These are phyloP conservation scores for Malurus melanocephalus DNA, from an alignment of 2,113 vertebrate genomes.

Conservation along the genomic window DNA sequence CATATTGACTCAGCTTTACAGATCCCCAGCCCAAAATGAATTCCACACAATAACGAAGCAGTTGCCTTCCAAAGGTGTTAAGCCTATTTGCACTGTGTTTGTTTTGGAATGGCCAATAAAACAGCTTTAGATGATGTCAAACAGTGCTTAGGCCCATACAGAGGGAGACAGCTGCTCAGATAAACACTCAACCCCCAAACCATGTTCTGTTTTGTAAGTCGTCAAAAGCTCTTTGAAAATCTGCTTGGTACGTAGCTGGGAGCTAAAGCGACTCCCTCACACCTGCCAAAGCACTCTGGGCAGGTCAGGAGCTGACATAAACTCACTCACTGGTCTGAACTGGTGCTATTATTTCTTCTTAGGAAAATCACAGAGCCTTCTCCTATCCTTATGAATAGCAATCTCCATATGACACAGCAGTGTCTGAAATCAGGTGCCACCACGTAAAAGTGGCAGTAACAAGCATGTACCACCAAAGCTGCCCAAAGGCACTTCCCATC, in stretches of 20 bases:
- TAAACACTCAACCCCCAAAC: slow-evolving; percentile 50
- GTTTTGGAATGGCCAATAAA: slow-evolving; percentile 67
- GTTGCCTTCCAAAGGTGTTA: slow-evolving; percentile 63
- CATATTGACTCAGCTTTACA: slow-evolving; percentile 44
- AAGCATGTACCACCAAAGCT: neutral
- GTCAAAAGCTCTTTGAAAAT: slow-evolving; percentile 65
- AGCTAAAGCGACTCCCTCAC: slow-evolving; percentile 8
- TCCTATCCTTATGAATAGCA: neutral
- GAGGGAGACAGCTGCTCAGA: slow-evolving; percentile 60
- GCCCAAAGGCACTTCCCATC: neutral
- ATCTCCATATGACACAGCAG: neutral
- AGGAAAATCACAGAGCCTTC: slow-evolving; percentile 8
- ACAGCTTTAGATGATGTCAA: slow-evolving; percentile 59
- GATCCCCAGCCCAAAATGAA: slow-evolving; percentile 43
- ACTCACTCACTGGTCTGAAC: neutral
- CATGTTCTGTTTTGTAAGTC: slow-evolving; percentile 55
- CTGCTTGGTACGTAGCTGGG: slow-evolving; percentile 36
- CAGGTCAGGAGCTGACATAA: slow-evolving; percentile 44
- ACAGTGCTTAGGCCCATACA: slow-evolving; percentile 40
- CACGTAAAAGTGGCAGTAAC: neutral
- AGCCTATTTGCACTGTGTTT: slow-evolving; percentile 50
- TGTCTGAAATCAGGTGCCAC: neutral
- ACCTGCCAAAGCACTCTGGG: slow-evolving; percentile 27
- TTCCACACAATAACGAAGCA: slow-evolving; percentile 53
- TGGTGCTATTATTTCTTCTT: neutral